Evolutionary conservation across 2,888 invertebrate genomes (phyloP), one percentile per base, ranked within the genome.

Genomic region (Brachypterus glaber): DNA sequence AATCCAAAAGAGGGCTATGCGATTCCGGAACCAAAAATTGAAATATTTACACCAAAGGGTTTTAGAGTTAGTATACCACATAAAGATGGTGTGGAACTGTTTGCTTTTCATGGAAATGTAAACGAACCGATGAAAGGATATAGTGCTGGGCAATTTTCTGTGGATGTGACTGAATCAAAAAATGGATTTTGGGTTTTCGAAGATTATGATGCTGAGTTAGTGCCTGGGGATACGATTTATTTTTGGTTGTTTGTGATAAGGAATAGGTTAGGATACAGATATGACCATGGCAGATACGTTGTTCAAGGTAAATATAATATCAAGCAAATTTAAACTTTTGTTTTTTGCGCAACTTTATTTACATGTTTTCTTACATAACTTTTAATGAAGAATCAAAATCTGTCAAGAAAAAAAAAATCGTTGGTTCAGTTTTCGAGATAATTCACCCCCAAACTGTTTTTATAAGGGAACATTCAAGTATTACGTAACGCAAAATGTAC

Each of bases 41-140:
- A 60, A 43, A n/a, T n/a, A n/a, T n/a, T n/a, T n/a, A n/a, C n/a
- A n/a, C 61, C 60, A 8, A 50, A 46, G 37, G 67, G 67, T n/a
- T 53, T 69, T 39, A 50, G 58, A 33, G 57, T 67, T 11, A 64
- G 63, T 27, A 65, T 69, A 44, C 64, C 65, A 11, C 64, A 68
- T 39, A 54, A 54, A 40, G 40, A 50, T 2, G 68, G 65, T 7
- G 43, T 69, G 1, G 47, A 55, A 33, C 43, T 66, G 33, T 67
- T 69, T 45, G 64, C 64, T 1, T 67, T 69, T 45, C 66, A 70
- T 44, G 68, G 62, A 3, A 67, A 67, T 32, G 41, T 68, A 11
- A 69, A 69, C 44, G 47, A 49, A 36, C 51, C 52, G 16, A 49
- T 65, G 49, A 36, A 50, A n/a, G 48, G 48, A 8, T 37, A 57